A percentile compares a stretch with the other conserved stretches of the same genome.
phyloP scores from a whole-genome alignment of 1,140 invertebrate genomes.

The Pararge aegeria region DNA sequence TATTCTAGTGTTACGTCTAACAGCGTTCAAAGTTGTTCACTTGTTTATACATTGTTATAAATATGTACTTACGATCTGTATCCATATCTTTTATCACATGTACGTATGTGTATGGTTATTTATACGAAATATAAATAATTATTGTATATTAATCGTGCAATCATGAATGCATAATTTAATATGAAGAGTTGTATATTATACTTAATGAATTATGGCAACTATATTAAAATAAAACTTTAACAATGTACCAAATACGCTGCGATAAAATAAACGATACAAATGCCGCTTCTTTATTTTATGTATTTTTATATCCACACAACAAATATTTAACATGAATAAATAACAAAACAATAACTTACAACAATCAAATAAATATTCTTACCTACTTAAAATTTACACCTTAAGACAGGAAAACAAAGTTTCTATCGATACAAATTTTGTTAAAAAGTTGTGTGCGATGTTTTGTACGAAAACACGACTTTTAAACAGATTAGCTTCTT shows the following conservation, averaged over 20 bases:
- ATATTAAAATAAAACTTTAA: conserved; percentile 60
- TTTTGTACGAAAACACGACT: too few relatives aligned
- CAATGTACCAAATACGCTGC: conserved; percentile 77
- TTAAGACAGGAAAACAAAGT: too few relatives aligned
- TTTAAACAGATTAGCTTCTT: too few relatives aligned
- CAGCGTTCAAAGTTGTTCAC: conserved; percentile 73
- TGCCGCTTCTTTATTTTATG: conserved; percentile 74
- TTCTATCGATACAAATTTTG: too few relatives aligned
- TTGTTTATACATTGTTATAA: conserved; percentile 74
- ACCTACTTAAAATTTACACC: too few relatives aligned
- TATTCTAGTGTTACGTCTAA: conserved; percentile 66
- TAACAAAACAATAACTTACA: too few relatives aligned
- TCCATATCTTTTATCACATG: conserved; percentile 70
- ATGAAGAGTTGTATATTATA: conserved; percentile 68
- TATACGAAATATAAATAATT: conserved; percentile 65
- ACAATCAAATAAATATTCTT: too few relatives aligned
- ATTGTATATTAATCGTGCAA: conserved; percentile 63
- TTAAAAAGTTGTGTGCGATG: too few relatives aligned
- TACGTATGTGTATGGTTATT: conserved; percentile 53
- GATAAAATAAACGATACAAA: conserved; percentile 75
- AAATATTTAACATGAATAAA: background rate
- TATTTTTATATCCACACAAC: conserved; percentile 40
- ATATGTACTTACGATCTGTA: conserved; percentile 46
- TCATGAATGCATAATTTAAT: conserved; percentile 66
- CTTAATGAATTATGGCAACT: conserved; percentile 37